Conservation (phyloP, 2,113 vertebrate genomes). For the Thamnophis sirtalis region DNA sequence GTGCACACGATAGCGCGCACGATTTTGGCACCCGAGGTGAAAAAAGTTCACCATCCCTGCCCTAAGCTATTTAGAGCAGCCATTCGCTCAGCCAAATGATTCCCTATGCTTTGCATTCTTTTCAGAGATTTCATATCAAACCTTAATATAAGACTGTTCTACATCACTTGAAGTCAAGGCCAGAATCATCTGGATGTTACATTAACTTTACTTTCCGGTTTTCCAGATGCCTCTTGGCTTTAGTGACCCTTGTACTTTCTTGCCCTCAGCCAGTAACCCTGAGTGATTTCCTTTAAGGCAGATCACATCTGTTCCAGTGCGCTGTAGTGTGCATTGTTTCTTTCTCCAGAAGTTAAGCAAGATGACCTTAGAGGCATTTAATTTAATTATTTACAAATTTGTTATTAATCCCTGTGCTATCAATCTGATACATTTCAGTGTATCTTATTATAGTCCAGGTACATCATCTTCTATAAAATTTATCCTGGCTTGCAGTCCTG, state of each 20-base stretch:
- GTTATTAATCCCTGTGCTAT: neutral
- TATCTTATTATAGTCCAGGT: no score
- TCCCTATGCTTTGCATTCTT: neutral
- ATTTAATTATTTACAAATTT: neutral
- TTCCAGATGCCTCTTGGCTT: neutral
- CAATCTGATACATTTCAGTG: neutral
- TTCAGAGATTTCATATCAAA: neutral
- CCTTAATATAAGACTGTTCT: neutral
- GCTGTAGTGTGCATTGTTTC: neutral
- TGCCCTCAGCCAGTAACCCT: neutral
- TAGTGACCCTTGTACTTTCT: neutral
- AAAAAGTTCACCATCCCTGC: no score
- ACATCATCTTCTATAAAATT: neutral
- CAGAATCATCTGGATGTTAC: neutral
- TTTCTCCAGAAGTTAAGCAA: neutral
- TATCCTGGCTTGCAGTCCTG: neutral
- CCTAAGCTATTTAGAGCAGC: no score
- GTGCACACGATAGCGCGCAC: no score
- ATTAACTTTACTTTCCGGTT: neutral
- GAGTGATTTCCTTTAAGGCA: neutral
- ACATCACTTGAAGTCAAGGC: neutral
- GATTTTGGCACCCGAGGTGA: no score
- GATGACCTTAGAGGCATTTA: neutral
- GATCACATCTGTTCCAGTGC: neutral
- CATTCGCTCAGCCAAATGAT: neutral